Evolutionary conservation across 2,888 invertebrate genomes (phyloP).

Genomic region (Formica aserva): DNA sequence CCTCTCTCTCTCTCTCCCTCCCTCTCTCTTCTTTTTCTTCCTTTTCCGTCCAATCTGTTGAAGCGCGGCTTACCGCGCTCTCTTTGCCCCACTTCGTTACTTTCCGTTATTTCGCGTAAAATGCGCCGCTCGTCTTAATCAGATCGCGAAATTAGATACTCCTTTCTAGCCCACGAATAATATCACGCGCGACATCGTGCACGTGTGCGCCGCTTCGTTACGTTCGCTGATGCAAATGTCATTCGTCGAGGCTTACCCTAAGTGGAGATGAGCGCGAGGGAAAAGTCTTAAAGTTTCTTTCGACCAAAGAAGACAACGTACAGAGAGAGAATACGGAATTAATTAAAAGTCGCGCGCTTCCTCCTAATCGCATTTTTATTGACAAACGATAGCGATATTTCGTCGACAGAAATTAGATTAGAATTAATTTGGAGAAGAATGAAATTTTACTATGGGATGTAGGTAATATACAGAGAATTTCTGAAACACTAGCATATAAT

Average conservation of each 20-base stretch:
- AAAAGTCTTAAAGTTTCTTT: not conserved
- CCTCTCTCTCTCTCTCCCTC: not conserved
- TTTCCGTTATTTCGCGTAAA: conserved; percentile 45
- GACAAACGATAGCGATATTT: not conserved
- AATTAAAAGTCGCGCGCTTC: not conserved
- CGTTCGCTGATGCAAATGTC: conserved; percentile 16
- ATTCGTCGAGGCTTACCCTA: not conserved
- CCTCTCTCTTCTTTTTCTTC: not conserved
- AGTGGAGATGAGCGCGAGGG: not conserved
- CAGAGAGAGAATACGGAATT: not conserved
- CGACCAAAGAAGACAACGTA: not conserved
- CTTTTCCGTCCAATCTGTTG: conserved; percentile 30
- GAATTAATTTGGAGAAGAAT: not conserved
- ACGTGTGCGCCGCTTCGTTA: not conserved
- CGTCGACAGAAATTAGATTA: not conserved
- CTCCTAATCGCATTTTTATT: not conserved
- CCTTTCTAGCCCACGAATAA: conserved; percentile 32
- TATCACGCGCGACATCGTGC: conserved; percentile 12
- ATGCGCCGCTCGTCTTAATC: conserved; percentile 34
- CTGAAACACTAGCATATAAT: not conserved
- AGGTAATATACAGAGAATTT: not conserved
- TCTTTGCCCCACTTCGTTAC: not conserved
- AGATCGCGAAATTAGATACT: conserved; percentile 50
- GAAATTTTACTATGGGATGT: not conserved
- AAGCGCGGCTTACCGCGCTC: conserved; percentile 36